phyloP scores from a whole-genome alignment of 1,140 invertebrate genomes.

The Choristoneura fumiferana region DNA sequence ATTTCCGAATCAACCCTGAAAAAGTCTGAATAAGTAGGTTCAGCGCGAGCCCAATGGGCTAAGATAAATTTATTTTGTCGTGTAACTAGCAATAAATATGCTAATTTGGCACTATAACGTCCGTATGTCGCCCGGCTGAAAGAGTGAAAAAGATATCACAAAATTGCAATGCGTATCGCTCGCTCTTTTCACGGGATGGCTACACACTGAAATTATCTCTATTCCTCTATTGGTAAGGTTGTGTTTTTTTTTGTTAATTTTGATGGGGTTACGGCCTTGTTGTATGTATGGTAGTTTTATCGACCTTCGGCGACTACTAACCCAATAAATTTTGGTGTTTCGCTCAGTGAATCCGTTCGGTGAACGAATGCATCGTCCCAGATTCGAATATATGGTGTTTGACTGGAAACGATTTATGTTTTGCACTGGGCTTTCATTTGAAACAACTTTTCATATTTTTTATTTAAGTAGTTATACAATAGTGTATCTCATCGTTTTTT shows the following conservation, averaged over 20 bases:
- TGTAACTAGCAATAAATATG: slow-evolving; percentile 76
- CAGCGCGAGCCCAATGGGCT: slow-evolving; percentile 52
- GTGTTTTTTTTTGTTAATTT: slow-evolving; percentile 57
- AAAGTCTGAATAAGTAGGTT: slow-evolving; percentile 1
- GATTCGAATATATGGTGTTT: slow-evolving; percentile 65
- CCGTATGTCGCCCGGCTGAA: slow-evolving; percentile 74
- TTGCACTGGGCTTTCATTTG: slow-evolving; percentile 43
- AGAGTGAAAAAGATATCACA: slow-evolving; percentile 77
- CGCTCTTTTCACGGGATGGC: slow-evolving; percentile 63
- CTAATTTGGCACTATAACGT: slow-evolving; percentile 74
- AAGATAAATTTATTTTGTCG: slow-evolving; percentile 74
- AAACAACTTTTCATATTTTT: slow-evolving; percentile 22
- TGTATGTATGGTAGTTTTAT: slow-evolving; percentile 63
- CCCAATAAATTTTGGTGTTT: slow-evolving; percentile 78
- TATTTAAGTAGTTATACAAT: neutral
- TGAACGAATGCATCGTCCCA: slow-evolving; percentile 75
- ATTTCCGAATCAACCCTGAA: slow-evolving; percentile 1
- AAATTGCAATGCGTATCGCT: slow-evolving; percentile 75
- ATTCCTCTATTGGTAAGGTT: slow-evolving; percentile 57
- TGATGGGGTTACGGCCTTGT: slow-evolving; percentile 62
- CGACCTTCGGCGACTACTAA: slow-evolving; percentile 77
- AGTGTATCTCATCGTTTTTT: no score
- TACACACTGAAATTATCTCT: slow-evolving; percentile 59
- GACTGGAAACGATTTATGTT: slow-evolving; percentile 55
- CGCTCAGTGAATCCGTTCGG: slow-evolving; percentile 71